phyloP scores from a whole-genome alignment of 92 coral and sea anemone genomes.

The Pocillopora meandrina region DNA sequence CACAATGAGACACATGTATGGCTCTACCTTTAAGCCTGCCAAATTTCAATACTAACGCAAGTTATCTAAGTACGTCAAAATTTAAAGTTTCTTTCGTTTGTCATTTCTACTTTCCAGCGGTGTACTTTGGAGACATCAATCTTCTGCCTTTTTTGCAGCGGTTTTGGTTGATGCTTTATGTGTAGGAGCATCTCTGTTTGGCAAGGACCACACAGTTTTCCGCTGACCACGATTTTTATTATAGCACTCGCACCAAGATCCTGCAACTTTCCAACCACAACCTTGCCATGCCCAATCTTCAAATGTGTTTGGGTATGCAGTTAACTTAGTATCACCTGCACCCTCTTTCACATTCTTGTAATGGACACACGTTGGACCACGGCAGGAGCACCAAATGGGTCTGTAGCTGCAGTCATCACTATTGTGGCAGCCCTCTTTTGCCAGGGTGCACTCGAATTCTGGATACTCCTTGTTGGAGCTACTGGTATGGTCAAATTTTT shows the following conservation, averaged over 20 bases:
- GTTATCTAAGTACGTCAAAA: too few species aligned
- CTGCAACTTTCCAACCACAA: conserved; percentile 23
- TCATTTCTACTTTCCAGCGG: too few species aligned
- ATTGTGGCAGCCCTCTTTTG: background rate
- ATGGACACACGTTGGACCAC: background rate
- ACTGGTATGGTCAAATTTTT: background rate
- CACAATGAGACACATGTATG: too few species aligned
- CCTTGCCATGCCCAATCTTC: conserved; percentile 3
- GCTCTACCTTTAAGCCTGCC: too few species aligned
- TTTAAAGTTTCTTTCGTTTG: too few species aligned
- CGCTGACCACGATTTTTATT: background rate
- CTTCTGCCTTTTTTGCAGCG: too few species aligned
- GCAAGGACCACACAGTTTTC: background rate
- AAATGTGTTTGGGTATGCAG: background rate
- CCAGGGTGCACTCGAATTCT: background rate
- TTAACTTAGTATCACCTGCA: background rate
- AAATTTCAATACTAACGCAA: too few species aligned
- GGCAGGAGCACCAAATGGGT: background rate
- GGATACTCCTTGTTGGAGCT: background rate
- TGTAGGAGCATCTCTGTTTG: background rate
- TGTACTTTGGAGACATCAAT: too few species aligned
- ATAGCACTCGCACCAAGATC: conserved; percentile 10
- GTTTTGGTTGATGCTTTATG: background rate
- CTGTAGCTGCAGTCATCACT: background rate
- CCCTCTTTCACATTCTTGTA: background rate